Base-by-base conservation (phyloP, 2,797 vertebrate genomes). In the Pantherophis alleghaniensis region DNA sequence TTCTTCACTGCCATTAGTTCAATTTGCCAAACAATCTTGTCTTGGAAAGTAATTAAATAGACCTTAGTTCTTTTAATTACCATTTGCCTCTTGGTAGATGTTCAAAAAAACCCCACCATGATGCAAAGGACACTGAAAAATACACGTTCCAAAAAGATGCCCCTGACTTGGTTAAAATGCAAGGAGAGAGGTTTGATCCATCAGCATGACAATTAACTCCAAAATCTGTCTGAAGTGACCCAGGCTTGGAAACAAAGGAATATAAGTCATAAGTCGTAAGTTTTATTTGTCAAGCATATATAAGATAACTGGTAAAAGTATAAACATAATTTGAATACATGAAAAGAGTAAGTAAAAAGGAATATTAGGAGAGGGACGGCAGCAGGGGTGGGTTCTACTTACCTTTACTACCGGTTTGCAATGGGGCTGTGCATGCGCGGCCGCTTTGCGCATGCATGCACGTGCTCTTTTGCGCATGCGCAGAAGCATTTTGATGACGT, bases 41-140 rank as follows among this genome's bases (percentile, higher is more conserved):
- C 95, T 96, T 94, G 95, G 94, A 93, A 97, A 94, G 95, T 96
- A 97, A 97, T 97, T 97, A 97, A 97, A 96, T 95, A 96, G 96
- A 95, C 94, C 96, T 95, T 94, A 95, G 92, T 96, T 97, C 95
- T 96, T 96, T 93, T 97, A 97, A 97, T 97, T 97, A 96, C 95
- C 93, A 94, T 94, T 96, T 6, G 7, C 74, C 96, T 63, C 94
- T 96, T 4, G 2, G 92, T 95, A 94, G 93, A 92, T 88, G 96
- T 87, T 86, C 94, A 95, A 96, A 96, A 96, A 26, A 28, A 11
- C 1, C 4, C 59, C n/a, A 7, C 96, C 37, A 37, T 37, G 95
- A 96, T 95, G 92, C 89, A 95, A 96, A 96, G 96, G 95, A 94
- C 95, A 92, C 22, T 83, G 89, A 91, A 95, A 95, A 96, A 96